Evolutionary conservation across 2,113 vertebrate genomes (phyloP), one percentile per base, ranked within the genome.

Genomic region (Crypturellus undulatus): DNA sequence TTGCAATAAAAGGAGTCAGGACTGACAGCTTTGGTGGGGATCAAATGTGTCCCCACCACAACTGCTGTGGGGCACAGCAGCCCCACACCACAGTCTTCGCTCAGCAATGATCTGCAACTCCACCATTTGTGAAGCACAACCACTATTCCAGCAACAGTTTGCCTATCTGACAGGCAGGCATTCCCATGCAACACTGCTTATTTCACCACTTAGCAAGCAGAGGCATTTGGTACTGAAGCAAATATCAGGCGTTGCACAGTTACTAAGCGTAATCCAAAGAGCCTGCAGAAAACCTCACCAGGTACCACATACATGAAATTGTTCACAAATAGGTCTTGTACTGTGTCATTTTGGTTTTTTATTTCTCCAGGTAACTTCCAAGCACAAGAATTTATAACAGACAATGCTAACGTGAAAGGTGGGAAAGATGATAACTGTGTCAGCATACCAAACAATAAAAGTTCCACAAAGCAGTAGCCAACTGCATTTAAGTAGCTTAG

Each of bases 281-380:
- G 60, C 59, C 54, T 3, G 1, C 30, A 84, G 78, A 92, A 90
- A 58, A 32, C 52, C 58, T 52, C n/a, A 63, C 26, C 30, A 20
- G 79, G 42, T 14, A 32, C 49, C 25, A 22, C 3, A 1, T 12
- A n/a, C 0, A 1, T 1, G 30, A 84, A 91, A 84, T 87, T 2
- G 51, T 34, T 92, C 93, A 89, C 51, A 96, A 89, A 79, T 45
- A 85, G 59, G 76, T 80, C 88, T 87, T 64, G 32, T 47, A 75
- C 38, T 90, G 72, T 38, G 49, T 26, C 58, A 91, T 91, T 96
- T 84, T 76, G 67, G 56, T 77, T 43, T 49, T 67, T 82, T 22
- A 78, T 68, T 91, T 87, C 38, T 60, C 45, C 1, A 21, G 47
- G 59, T 67, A 56, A 85, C 64, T 64, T 45, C 49, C 21, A 36